Base-by-base conservation (phyloP, 2,888 invertebrate species). In the Hypsopygia costalis region DNA sequence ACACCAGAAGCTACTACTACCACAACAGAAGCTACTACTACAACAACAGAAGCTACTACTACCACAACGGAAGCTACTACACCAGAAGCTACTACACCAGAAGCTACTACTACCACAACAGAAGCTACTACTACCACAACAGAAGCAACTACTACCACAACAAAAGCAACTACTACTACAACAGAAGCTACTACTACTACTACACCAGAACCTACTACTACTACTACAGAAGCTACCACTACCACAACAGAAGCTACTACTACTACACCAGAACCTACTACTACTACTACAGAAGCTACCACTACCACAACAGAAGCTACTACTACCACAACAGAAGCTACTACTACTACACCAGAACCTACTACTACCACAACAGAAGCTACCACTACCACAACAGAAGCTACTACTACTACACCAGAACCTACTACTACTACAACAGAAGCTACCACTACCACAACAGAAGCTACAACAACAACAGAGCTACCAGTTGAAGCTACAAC, bases 101-200 rank as follows among this genome's bases (percentile, higher is more conserved):
- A 47, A 11, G 54, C 47, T 6, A 36, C 51, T 5, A 43, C 47
- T n/a, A n/a, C n/a, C n/a, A n/a, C n/a, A n/a, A n/a, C n/a, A n/a
- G n/a, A n/a, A n/a, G n/a, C n/a, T n/a, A 37, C 44, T 12, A 35
- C 41, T 5, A 22, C 46, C 3, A 44, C 43, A n/a, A 27, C 40
- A 1, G 10, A 44, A 1, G 31, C 36, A 22, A 29, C 42, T 3
- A 10, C 39, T n/a, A n/a, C n/a, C n/a, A n/a, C n/a, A n/a, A n/a
- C n/a, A n/a, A n/a, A n/a, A n/a, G n/a, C n/a, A 0, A 38, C 44
- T 7, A 41, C 36, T 5, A 38, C 49, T 1, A 12, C 51, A 1
- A 48, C 50, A 12, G 47, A 47, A 11, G 54, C 47, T 6, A 36
- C 51, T 5, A 43, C 47, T n/a, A n/a, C n/a, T n/a, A n/a, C n/a